Conservation (phyloP, 2,113 vertebrate species). For the Sylvilagus bachmani region DNA sequence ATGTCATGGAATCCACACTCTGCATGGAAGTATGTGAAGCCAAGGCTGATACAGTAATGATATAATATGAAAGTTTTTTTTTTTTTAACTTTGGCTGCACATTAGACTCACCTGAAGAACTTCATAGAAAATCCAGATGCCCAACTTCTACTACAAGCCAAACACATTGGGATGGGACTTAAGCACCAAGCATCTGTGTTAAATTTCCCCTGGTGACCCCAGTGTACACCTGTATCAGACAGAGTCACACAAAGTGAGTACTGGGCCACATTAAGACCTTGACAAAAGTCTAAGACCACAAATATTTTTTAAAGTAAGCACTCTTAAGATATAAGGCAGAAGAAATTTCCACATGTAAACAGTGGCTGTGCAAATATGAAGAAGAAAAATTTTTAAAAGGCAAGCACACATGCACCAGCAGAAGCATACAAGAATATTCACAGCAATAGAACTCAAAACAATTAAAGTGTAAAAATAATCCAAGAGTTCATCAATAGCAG, state of each 20-base stretch:
- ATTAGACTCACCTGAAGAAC: not conserved
- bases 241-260: not conserved
- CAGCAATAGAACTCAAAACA: not conserved
- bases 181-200: not conserved
- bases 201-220: not conserved
- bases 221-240: not conserved
- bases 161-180: not conserved
- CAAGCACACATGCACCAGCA: not conserved
- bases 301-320: not conserved
- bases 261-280: not conserved
- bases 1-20: not conserved
- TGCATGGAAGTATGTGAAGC: not conserved
- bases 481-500: not conserved
- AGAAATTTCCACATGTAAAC: not conserved
- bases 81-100: not conserved
- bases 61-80: not conserved
- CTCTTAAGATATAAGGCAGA: not conserved
- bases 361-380: not conserved
- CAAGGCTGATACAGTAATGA: not conserved
- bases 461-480: not conserved
- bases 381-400: not conserved
- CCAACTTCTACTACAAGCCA: not conserved
- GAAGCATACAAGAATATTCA: not conserved
- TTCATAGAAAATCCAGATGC: not conserved
- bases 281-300: slow-evolving; percentile 1